These are phyloP conservation scores for Typhlichthys eigenmanni DNA, from an alignment of 2,797 vertebrate genomes.

Conservation along the genomic window DNA sequence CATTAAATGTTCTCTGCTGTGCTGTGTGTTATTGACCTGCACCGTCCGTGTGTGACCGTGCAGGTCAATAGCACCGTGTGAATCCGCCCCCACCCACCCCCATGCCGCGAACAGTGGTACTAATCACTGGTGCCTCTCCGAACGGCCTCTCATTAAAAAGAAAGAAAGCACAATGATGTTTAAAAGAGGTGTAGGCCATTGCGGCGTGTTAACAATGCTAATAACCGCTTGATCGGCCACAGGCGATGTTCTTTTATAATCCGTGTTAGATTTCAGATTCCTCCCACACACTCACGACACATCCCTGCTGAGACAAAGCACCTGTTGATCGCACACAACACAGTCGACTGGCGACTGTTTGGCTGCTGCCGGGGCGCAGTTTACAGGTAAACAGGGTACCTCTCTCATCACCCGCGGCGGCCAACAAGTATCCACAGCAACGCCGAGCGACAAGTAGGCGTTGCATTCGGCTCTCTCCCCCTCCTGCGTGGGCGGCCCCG, in stretches of 20 bases:
- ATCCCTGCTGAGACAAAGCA: constrained; percentile 14
- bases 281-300: not conserved
- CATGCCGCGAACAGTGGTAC: constrained; percentile 25
- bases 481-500: constrained; percentile 83
- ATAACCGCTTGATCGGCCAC: constrained; percentile 36
- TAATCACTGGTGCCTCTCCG: constrained; percentile 58
- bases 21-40: too few relatives aligned
- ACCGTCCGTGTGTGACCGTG: constrained; percentile 29
- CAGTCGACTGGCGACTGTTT: constrained; percentile 27
- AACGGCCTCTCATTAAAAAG: constrained; percentile 60
- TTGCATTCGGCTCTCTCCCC: constrained; percentile 54
- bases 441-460: constrained; percentile 70
- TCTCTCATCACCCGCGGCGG: constrained; percentile 46
- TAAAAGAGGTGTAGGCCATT: constrained; percentile 13
- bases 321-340: constrained; percentile 41
- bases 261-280: constrained; percentile 22
- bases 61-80: constrained; percentile 1
- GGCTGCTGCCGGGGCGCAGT: constrained; percentile 36
- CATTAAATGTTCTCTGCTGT: too few relatives aligned
- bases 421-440: constrained; percentile 70
- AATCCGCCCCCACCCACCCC: too few relatives aligned
- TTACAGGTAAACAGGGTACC: constrained; percentile 51
- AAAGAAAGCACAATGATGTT: constrained; percentile 24
- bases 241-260: constrained; percentile 34
- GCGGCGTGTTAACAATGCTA: constrained; percentile 18